phyloP scores from a whole-genome alignment of 2,888 invertebrate genomes.

The Trichopoda pennipes region DNA sequence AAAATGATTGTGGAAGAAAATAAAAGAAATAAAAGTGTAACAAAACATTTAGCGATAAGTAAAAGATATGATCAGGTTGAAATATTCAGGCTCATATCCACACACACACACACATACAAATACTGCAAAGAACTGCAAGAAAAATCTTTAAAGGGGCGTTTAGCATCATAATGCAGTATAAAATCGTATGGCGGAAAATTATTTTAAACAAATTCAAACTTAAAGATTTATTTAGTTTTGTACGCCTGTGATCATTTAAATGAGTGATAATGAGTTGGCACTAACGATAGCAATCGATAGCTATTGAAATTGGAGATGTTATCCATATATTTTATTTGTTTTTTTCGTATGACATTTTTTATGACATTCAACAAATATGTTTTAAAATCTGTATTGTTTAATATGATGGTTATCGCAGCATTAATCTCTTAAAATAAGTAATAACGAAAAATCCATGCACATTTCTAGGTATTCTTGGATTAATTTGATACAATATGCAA shows the following conservation, averaged over 20 bases:
- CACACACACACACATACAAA: not conserved
- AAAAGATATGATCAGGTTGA: slow-evolving; percentile 66
- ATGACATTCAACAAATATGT: not conserved
- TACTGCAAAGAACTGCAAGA: slow-evolving; percentile 51
- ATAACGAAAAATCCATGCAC: too few species aligned
- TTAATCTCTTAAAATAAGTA: too few species aligned
- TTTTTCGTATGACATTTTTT: not conserved
- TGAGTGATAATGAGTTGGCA: slow-evolving; percentile 67
- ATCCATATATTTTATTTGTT: too few species aligned
- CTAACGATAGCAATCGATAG: slow-evolving; percentile 44
- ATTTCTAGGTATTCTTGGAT: slow-evolving; percentile 22
- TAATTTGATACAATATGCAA: slow-evolving; percentile 15
- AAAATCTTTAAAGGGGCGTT: slow-evolving; percentile 48
- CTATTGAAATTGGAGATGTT: slow-evolving; percentile 49
- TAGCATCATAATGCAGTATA: slow-evolving; percentile 6
- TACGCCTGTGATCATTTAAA: slow-evolving; percentile 40
- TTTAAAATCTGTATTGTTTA: not conserved
- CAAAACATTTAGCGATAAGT: slow-evolving; percentile 55
- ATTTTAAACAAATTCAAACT: not conserved
- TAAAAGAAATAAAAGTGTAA: slow-evolving; percentile 43
- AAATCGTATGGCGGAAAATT: not conserved
- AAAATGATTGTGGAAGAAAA: slow-evolving; percentile 19
- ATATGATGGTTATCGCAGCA: slow-evolving; percentile 61
- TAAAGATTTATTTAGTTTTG: not conserved
- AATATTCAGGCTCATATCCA: too few species aligned